Conservation (phyloP, 1,140 invertebrate genomes). For the Prorops nasuta region DNA sequence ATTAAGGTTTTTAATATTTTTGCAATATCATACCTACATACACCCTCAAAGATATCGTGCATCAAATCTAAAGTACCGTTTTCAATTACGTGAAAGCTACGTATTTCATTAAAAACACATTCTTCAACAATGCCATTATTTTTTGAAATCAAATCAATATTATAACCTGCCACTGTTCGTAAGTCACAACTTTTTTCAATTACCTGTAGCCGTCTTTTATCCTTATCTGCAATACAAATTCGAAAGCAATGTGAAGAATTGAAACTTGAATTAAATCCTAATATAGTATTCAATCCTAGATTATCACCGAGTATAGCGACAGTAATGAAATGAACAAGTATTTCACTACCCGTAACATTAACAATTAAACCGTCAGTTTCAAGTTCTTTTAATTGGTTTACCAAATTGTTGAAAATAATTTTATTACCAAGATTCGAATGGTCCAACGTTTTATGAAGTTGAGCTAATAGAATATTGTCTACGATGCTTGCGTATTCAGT, state of each 20-base stretch:
- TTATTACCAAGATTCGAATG: slow-evolving; percentile 4
- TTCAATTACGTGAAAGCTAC: slow-evolving; percentile 7
- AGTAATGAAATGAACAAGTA: slow-evolving; percentile 9
- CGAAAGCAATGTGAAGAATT: slow-evolving; percentile 10
- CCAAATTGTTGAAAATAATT: slow-evolving; percentile 9
- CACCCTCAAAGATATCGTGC: slow-evolving; percentile 14
- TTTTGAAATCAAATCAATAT: background rate
- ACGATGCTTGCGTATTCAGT: slow-evolving; percentile 11
- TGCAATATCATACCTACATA: no score
- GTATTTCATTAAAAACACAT: slow-evolving; percentile 2
- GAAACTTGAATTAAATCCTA: slow-evolving; percentile 10
- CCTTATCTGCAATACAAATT: slow-evolving; percentile 2
- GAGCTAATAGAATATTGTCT: slow-evolving; percentile 20
- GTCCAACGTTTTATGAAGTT: slow-evolving; percentile 10
- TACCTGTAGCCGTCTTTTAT: background rate
- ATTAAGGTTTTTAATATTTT: no score
- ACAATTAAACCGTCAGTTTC: slow-evolving; percentile 14
- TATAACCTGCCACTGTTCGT: slow-evolving; percentile 1
- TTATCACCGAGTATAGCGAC: slow-evolving; percentile 10
- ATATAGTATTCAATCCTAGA: slow-evolving; percentile 9
- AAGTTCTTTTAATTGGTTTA: slow-evolving; percentile 13
- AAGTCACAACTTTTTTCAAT: slow-evolving; percentile 5
- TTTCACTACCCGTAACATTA: background rate
- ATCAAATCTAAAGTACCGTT: slow-evolving; percentile 12
- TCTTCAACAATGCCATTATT: background rate